These are phyloP conservation scores for Phrynosoma platyrhinos DNA, from an alignment of 2,113 vertebrate genomes.

Conservation along the genomic window DNA sequence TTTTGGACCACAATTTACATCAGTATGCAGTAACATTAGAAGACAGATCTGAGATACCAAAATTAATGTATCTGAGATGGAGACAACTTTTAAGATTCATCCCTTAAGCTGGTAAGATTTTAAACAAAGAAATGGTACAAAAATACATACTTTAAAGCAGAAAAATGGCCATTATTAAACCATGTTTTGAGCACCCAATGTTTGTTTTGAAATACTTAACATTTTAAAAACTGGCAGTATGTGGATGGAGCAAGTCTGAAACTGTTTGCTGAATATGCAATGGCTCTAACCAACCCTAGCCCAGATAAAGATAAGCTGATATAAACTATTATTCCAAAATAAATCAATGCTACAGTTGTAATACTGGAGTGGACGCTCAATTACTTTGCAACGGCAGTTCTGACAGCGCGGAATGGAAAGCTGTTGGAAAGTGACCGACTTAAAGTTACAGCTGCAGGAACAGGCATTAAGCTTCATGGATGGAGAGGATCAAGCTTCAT, in stretches of 20 bases:
- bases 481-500: constrained; percentile 1
- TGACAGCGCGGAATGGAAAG: constrained; percentile 21
- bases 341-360: too few relatives aligned
- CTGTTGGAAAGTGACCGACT: not conserved
- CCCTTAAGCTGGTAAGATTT: not conserved
- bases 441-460: not conserved
- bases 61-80: not conserved
- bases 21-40: not conserved
- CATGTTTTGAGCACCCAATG: not conserved
- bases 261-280: too few relatives aligned
- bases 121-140: not conserved
- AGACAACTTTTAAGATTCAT: not conserved
- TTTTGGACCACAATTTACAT: not conserved
- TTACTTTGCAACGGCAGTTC: not conserved
- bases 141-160: not conserved
- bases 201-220: not conserved
- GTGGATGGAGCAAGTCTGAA: too few relatives aligned
- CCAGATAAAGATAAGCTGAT: too few relatives aligned
- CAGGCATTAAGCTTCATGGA: not conserved
- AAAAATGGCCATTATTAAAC: not conserved
- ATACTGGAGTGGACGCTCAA: not conserved
- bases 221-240: not conserved
- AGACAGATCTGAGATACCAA: not conserved
- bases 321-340: too few relatives aligned
- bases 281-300: too few relatives aligned